Conservation (phyloP, 2,888 invertebrate genomes). For the Lasioglossum calceatum region DNA sequence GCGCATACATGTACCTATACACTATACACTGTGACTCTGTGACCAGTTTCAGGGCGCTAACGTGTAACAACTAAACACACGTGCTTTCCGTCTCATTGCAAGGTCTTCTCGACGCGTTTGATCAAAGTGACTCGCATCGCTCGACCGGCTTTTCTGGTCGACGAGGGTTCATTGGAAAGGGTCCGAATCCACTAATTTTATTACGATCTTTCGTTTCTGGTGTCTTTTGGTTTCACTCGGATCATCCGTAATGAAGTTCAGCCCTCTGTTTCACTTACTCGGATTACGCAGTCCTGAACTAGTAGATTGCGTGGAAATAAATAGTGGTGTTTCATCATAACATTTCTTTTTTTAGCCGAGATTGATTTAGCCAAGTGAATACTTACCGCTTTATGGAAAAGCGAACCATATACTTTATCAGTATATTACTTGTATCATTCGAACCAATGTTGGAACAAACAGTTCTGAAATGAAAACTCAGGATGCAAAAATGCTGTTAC, state of each 20-base stretch:
- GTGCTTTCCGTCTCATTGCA: constrained; percentile 48
- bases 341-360: background rate
- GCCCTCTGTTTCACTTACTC: background rate
- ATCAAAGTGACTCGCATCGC: constrained; percentile 73
- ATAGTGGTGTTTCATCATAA: background rate
- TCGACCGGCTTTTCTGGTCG: constrained; percentile 42
- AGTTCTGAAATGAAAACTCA: too few species aligned
- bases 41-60: constrained; percentile 43
- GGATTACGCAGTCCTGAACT: background rate
- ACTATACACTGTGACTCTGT: background rate
- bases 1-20: too few species aligned
- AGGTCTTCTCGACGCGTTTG: constrained; percentile 69
- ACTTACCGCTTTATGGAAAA: background rate
- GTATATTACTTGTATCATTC: too few species aligned
- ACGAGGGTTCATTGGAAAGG: constrained; percentile 79
- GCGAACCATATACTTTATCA: too few species aligned
- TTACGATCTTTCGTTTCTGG: constrained; percentile 61
- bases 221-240: constrained; percentile 21
- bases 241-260: constrained; percentile 50
- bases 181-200: constrained; percentile 75
- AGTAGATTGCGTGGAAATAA: background rate
- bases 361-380: background rate
- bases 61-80: constrained; percentile 56
- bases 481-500: too few species aligned
- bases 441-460: too few species aligned